Evolutionary conservation across 1,140 invertebrate genomes (phyloP).

Genomic region (Dryas iulia): DNA sequence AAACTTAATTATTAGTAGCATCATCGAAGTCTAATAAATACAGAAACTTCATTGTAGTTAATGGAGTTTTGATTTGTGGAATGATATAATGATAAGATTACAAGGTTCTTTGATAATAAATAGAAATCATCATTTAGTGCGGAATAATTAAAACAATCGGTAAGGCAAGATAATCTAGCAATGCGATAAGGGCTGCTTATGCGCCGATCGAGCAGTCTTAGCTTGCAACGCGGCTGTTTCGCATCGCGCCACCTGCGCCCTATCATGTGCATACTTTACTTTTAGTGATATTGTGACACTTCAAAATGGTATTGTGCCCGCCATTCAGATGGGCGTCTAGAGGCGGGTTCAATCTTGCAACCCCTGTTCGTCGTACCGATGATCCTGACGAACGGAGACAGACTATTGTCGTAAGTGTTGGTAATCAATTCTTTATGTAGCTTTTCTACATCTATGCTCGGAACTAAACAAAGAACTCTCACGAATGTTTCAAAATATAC

Average conservation of each 20-base stretch:
- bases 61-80: slow-evolving; percentile 52
- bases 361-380: slow-evolving; percentile 23
- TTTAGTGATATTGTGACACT: slow-evolving; percentile 7
- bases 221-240: slow-evolving; percentile 36
- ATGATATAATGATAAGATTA: slow-evolving; percentile 71
- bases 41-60: background rate
- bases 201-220: slow-evolving; percentile 51
- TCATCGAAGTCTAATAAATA: background rate
- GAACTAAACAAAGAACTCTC: background rate
- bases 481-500: background rate
- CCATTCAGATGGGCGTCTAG: slow-evolving; percentile 67
- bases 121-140: slow-evolving; percentile 63
- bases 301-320: slow-evolving; percentile 72
- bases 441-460: background rate
- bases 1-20: background rate
- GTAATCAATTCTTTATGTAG: background rate
- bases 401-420: slow-evolving; percentile 60
- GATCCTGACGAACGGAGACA: slow-evolving; percentile 39
- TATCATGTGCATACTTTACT: slow-evolving; percentile 19
- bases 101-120: slow-evolving; percentile 67
- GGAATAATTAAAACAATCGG: slow-evolving; percentile 78
- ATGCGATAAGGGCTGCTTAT: slow-evolving; percentile 63
- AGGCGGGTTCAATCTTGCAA: slow-evolving; percentile 59
- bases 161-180: slow-evolving; percentile 68
- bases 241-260: slow-evolving; percentile 11